Evolutionary conservation across 2,888 invertebrate species (phyloP).

Genomic region (Frankliniella intonsa): DNA sequence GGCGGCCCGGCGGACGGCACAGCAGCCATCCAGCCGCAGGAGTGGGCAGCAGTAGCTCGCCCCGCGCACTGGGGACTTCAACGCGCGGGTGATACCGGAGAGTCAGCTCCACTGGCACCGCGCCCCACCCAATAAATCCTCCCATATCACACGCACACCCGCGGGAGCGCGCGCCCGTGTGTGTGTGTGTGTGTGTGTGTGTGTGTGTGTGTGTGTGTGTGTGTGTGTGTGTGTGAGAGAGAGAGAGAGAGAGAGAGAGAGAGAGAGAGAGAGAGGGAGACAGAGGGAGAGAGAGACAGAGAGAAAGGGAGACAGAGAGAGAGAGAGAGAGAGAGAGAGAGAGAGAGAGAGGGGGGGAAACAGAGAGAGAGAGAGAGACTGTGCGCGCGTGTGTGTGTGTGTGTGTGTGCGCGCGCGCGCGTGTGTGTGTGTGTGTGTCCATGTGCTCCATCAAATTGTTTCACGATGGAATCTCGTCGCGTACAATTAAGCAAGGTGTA

Average conservation of each 20-base stretch:
- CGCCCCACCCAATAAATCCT: neutral
- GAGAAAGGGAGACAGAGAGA: too few species aligned
- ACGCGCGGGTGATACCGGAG: neutral
- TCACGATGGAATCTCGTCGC: neutral
- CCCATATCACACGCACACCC: neutral
- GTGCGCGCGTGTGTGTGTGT: neutral
- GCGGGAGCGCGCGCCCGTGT: too few species aligned
- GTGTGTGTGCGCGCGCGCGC: neutral
- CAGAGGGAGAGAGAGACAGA: too few species aligned
- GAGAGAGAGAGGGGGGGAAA: neutral
- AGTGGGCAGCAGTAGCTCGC: too few species aligned
- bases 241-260: too few species aligned
- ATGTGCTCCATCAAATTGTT: neutral
- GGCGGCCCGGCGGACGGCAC: too few species aligned
- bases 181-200: too few species aligned
- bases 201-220: neutral
- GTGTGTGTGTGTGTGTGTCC: neutral
- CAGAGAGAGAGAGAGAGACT: too few species aligned
- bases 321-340: neutral
- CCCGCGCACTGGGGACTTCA: too few species aligned
- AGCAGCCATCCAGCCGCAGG: too few species aligned
- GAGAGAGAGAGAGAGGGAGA: neutral
- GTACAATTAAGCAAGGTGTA: neutral
- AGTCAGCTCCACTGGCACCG: neutral
- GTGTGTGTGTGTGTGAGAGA: too few species aligned